A percentile compares a stretch with the other conserved stretches of the same genome.
These are phyloP conservation scores for Cephus nigrinus DNA, from an alignment of 2,888 invertebrate species.

Conservation along the genomic window DNA sequence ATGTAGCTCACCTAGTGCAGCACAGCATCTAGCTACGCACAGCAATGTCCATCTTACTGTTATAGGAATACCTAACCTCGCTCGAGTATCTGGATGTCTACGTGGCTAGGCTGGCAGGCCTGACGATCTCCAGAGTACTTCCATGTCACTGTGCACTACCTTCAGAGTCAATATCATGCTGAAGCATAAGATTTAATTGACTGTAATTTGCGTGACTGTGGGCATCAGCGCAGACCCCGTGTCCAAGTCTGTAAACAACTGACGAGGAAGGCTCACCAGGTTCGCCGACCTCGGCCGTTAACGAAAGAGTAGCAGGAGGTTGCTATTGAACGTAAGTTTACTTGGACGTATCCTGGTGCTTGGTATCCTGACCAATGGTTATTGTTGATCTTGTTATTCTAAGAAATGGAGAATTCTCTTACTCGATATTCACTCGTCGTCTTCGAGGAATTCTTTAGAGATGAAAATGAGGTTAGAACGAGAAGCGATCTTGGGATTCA, in stretches of 20 bases:
- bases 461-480: background rate
- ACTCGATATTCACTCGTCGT: background rate
- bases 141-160: background rate
- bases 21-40: background rate
- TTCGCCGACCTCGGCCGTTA: background rate
- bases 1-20: background rate
- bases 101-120: background rate
- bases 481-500: background rate
- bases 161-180: conserved; percentile 42
- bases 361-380: background rate
- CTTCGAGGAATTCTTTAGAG: background rate
- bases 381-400: background rate
- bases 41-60: background rate
- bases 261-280: conserved; percentile 13
- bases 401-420: background rate
- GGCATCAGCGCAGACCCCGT: conserved; percentile 28
- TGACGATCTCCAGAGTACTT: background rate
- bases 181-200: conserved; percentile 49
- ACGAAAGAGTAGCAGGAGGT: background rate
- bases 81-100: background rate
- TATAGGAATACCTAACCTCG: background rate
- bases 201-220: conserved; percentile 47
- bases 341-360: background rate
- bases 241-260: conserved; percentile 39
- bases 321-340: background rate